Conservation (phyloP, 2,113 vertebrate genomes). For the Maccullochella peelii region DNA sequence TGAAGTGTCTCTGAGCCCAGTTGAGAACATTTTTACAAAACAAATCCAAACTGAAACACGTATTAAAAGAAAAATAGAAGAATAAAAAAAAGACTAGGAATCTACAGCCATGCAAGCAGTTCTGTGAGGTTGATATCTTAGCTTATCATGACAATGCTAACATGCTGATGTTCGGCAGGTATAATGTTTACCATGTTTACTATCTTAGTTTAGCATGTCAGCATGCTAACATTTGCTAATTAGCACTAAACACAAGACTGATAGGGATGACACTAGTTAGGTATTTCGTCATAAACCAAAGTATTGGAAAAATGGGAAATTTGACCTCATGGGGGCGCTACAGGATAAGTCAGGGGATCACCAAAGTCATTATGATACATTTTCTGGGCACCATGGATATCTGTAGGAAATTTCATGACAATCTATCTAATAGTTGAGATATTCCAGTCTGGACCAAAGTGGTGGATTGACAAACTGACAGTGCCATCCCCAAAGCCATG, state of each 20-base stretch:
- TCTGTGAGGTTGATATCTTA: background rate
- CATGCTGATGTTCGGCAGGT: background rate
- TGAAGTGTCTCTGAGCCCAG: constrained; percentile 2
- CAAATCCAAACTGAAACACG: background rate
- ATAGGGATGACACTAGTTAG: too few species aligned
- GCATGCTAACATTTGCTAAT: background rate
- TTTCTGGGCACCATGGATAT: background rate
- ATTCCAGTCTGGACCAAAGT: background rate
- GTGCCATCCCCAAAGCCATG: background rate
- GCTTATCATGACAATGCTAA: background rate
- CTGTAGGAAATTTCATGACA: background rate
- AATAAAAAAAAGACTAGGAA: background rate
- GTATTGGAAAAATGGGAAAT: too few species aligned
- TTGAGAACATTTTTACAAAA: background rate
- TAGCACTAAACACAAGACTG: background rate
- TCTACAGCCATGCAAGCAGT: too few species aligned
- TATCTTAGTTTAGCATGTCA: background rate
- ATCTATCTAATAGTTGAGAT: background rate
- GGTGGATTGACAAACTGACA: background rate
- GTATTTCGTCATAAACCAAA: too few species aligned
- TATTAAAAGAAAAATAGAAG: constrained; percentile 1
- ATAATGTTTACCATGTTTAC: background rate
- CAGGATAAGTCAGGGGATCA: too few species aligned
- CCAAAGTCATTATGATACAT: background rate
- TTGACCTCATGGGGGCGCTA: too few species aligned